Evolutionary conservation across 2,113 vertebrate species (phyloP), one percentile per base, ranked within the genome.

Genomic region (Bubo blakistoni): DNA sequence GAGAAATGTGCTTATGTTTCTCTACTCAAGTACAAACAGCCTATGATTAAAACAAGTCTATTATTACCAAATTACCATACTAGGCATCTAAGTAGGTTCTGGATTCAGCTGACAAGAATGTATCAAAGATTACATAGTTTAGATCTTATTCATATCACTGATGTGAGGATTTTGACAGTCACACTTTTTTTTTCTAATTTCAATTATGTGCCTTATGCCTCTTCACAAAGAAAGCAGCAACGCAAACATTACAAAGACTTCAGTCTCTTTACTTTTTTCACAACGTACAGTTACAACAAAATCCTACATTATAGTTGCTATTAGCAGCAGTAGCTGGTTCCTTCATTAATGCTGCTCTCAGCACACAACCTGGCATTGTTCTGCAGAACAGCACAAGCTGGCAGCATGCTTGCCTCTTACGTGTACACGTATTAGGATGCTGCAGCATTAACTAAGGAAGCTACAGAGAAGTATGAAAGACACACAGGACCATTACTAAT

Each of bases 381-480:
- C 29, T 2, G 4, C 38, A 42, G 5, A 5, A 84, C 13, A 69
- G 34, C 47, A 51, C 0, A 6, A 72, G 16, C 26, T 72, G 18
- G 27, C 74, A 78, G 19, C 16, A 24, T 0, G 4, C 42, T 66
- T 74, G 17, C 29, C 32, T 71, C 32, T 38, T 11, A 58, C 1
- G 13, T 0, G 2, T 27, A 42, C 10, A 10, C 0, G 17, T 2
- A 1, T 52, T 36, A 80, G 30, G n/a, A 40, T 18, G 12, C 36
- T 54, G 36, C 27, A 71, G 46, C 38, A 46, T 9, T 80, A 66
- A 42, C 34, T 25, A 49, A 49, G n/a, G 27, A 61, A 76, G 18
- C 62, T 47, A 91, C 16, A 30, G 54, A 19, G n/a, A 83, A 62
- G 8, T 15, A 18, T 3, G 6, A 88, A 55, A 81, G 29, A 49